A percentile compares a stretch with the other conserved stretches of the same genome.
phyloP scores from a whole-genome alignment of 2,888 invertebrate genomes.

The Lumbricus terrestris region DNA sequence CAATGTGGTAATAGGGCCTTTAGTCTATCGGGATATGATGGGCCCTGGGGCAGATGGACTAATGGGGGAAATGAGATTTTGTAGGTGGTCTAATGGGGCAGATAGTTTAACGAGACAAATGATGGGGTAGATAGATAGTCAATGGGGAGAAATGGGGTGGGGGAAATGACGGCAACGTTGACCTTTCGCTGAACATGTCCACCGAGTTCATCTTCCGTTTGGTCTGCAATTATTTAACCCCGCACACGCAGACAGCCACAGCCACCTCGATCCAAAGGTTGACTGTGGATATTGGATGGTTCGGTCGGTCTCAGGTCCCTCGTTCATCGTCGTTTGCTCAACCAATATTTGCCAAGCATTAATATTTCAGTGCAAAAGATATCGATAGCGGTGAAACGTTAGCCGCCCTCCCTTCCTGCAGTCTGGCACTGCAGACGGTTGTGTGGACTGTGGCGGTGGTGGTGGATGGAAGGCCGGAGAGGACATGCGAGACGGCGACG shows the following conservation, averaged over 20 bases:
- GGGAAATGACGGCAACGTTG: neutral
- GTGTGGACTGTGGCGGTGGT: no score
- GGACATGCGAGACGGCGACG: neutral
- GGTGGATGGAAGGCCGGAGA: no score
- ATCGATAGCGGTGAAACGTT: neutral
- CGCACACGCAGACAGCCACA: no score
- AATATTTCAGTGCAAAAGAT: constrained; percentile 11
- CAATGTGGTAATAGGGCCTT: no score
- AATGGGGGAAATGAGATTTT: no score
- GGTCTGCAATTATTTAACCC: neutral
- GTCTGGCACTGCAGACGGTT: neutral
- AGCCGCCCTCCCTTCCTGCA: neutral
- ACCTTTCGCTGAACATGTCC: neutral
- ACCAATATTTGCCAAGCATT: constrained; percentile 11
- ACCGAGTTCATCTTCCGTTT: neutral
- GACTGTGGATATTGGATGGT: neutral
- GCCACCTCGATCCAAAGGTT: neutral
- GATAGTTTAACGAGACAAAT: no score
- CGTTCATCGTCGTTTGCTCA: neutral
- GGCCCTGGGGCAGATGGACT: no score
- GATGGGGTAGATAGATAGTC: no score
- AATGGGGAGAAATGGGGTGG: neutral
- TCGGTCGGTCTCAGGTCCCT: neutral
- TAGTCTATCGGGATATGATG: no score
- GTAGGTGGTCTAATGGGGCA: no score